These are phyloP conservation scores for Ceriagrion tenellum DNA, from an alignment of 2,888 invertebrate species.

Conservation along the genomic window DNA sequence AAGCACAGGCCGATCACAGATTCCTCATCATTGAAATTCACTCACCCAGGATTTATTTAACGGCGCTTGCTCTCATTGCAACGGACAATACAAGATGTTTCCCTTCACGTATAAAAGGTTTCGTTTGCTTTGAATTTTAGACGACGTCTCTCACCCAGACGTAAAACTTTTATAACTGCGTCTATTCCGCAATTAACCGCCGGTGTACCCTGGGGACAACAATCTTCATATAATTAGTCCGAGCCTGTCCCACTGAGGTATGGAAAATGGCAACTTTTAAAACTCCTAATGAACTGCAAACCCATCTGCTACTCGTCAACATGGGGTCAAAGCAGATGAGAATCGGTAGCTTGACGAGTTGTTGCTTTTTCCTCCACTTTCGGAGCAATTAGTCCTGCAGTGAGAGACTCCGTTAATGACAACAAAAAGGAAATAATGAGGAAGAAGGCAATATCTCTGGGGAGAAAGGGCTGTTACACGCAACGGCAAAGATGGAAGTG, in stretches of 20 bases:
- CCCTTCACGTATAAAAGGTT: not conserved
- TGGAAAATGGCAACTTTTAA: not conserved
- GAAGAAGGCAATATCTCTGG: not conserved
- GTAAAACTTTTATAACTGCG: not conserved
- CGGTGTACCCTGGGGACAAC: not conserved
- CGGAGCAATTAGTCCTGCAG: not conserved
- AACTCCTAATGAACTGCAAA: not conserved
- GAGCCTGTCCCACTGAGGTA: not conserved
- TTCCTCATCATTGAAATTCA: not conserved
- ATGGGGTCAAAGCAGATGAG: not conserved
- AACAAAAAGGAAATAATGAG: not conserved
- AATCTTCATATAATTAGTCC: not conserved
- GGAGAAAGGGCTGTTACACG: not conserved
- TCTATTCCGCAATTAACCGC: not conserved
- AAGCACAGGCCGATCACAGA: not conserved
- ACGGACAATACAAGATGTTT: not conserved
- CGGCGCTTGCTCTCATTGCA: not conserved
- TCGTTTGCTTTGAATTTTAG: too few relatives aligned
- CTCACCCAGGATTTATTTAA: not conserved
- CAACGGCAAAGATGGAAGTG: not conserved
- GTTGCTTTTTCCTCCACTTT: not conserved
- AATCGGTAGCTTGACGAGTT: not conserved
- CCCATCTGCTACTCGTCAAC: not conserved
- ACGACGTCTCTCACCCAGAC: not conserved
- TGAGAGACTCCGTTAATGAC: not conserved